Conservation (phyloP, 2,797 vertebrate genomes). For the Semotilus atromaculatus region DNA sequence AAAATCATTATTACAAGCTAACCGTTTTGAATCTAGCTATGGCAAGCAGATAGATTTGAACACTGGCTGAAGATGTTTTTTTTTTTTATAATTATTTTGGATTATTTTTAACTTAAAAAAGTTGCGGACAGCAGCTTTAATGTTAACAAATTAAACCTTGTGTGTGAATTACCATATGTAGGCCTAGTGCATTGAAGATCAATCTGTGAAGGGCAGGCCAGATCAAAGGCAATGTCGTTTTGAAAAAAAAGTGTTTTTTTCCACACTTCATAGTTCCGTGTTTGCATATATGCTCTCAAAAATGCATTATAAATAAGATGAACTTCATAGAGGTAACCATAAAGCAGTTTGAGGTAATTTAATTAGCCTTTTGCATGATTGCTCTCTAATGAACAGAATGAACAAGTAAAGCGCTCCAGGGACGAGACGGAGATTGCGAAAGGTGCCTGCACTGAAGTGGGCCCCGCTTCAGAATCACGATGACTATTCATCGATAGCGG, state of each 20-base stretch:
- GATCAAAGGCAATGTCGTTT: conserved; percentile 6
- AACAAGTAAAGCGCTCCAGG: conserved; percentile 28
- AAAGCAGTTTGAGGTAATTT: conserved; percentile 49
- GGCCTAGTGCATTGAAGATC: background rate
- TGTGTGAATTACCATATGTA: background rate
- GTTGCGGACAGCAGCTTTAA: too few relatives aligned
- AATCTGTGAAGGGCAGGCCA: background rate
- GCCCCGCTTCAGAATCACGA: conserved; percentile 40
- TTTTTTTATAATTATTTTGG: too few relatives aligned
- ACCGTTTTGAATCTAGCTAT: too few relatives aligned
- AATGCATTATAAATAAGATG: background rate
- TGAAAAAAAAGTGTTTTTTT: background rate
- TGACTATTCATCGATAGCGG: conserved; percentile 42
- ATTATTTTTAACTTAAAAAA: too few relatives aligned
- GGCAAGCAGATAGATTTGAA: too few relatives aligned
- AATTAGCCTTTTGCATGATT: conserved; percentile 45
- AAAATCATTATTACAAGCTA: too few relatives aligned
- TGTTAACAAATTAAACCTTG: background rate
- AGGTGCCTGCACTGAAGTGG: conserved; percentile 28
- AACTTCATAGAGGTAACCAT: conserved; percentile 5
- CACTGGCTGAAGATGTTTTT: too few relatives aligned
- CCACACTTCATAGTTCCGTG: background rate
- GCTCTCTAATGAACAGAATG: conserved; percentile 21
- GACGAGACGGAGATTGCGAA: conserved; percentile 26
- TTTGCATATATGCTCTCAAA: background rate